Percentiles rank a stretch among this genome's conserved stretches.
phyloP scores from a whole-genome alignment of 1,140 invertebrate species.

The Nebria ingens region DNA sequence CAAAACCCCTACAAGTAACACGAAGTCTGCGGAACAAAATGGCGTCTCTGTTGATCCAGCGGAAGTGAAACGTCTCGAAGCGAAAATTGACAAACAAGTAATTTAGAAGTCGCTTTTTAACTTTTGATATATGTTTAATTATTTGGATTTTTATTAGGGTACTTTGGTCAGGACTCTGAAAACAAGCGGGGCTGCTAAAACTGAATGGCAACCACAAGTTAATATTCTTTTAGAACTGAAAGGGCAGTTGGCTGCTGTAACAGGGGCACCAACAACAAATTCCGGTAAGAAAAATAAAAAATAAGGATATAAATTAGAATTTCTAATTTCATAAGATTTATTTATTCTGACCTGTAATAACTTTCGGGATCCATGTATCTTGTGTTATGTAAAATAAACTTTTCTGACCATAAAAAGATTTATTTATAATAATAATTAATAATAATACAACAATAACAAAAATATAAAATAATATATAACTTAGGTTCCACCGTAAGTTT shows the following conservation, averaged over 20 bases:
- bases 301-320: constrained; percentile 17
- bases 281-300: constrained; percentile 38
- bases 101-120: constrained; percentile 13
- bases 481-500: neutral
- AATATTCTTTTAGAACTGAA: constrained; percentile 63
- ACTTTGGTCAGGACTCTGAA: constrained; percentile 66
- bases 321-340: neutral
- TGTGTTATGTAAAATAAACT: neutral
- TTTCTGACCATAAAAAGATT: neutral
- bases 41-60: constrained; percentile 1
- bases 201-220: constrained; percentile 65
- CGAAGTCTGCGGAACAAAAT: neutral
- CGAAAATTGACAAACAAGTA: constrained; percentile 51
- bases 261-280: constrained; percentile 34
- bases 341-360: neutral
- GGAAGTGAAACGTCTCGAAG: constrained; percentile 40
- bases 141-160: constrained; percentile 42
- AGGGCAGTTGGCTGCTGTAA: constrained; percentile 47
- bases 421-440: neutral
- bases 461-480: neutral
- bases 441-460: neutral
- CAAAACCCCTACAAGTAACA: neutral
- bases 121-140: constrained; percentile 11
- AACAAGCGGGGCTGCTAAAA: constrained; percentile 55
- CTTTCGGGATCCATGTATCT: neutral